These are phyloP conservation scores for Pitta sordida DNA, from an alignment of 2,113 vertebrate species.

Conservation along the genomic window DNA sequence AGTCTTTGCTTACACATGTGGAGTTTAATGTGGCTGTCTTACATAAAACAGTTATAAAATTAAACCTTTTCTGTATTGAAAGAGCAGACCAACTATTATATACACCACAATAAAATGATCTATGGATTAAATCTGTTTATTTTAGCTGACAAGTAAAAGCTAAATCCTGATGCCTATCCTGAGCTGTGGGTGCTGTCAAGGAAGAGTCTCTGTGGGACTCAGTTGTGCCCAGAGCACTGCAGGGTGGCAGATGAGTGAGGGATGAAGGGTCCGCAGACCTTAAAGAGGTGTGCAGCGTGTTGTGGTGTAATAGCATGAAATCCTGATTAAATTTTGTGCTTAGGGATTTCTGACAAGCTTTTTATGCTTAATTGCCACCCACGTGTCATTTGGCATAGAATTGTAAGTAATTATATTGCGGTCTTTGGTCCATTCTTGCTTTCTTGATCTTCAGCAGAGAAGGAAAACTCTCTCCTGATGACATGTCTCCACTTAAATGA, in stretches of 20 bases:
- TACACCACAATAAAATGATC: neutral
- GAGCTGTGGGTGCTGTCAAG: neutral
- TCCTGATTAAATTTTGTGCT: conserved; percentile 17
- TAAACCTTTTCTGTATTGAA: neutral
- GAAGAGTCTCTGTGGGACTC: neutral
- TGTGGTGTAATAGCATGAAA: conserved; percentile 23
- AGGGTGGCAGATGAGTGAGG: neutral
- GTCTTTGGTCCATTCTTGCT: neutral
- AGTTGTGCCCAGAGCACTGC: neutral
- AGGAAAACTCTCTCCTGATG: neutral
- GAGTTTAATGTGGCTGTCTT: neutral
- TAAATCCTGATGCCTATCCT: neutral
- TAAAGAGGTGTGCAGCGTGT: neutral
- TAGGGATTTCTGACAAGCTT: conserved; percentile 31
- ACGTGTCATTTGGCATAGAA: neutral
- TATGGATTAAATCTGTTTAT: neutral
- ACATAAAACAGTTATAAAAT: neutral
- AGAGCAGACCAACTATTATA: neutral
- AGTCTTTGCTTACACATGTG: neutral
- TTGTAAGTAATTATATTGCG: neutral
- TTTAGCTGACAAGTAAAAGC: neutral
- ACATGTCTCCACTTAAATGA: neutral
- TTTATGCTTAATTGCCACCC: neutral
- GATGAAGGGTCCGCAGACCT: neutral
- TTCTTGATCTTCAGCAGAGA: neutral